Percentiles rank a stretch among this genome's conserved stretches.
phyloP scores from a whole-genome alignment of 2,888 invertebrate species.

The Seira sanloemensis region DNA sequence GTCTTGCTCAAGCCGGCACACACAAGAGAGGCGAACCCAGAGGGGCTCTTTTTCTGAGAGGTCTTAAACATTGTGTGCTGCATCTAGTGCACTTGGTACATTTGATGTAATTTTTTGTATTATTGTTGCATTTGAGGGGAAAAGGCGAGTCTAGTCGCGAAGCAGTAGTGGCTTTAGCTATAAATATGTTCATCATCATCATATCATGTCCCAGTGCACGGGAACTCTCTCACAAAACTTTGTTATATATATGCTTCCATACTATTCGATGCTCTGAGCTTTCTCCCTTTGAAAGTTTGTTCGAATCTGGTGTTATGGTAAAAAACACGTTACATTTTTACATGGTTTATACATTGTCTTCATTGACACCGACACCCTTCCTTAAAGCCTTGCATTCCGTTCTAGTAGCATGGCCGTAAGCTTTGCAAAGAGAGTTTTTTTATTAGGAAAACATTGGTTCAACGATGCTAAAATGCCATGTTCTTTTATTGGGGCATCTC shows the following conservation, averaged over 20 bases:
- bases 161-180: too few relatives aligned
- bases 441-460: slow-evolving; percentile 1
- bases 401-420: not conserved
- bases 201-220: not conserved
- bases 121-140: too few relatives aligned
- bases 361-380: slow-evolving; percentile 8
- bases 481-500: not conserved
- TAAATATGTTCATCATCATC: too few relatives aligned
- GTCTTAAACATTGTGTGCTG: too few relatives aligned
- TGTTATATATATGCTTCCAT: not conserved
- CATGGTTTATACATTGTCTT: not conserved
- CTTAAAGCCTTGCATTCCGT: not conserved
- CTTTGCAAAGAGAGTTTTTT: slow-evolving; percentile 5
- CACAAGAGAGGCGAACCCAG: too few relatives aligned
- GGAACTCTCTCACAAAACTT: not conserved
- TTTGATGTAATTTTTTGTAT: too few relatives aligned
- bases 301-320: not conserved
- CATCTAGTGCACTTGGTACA: too few relatives aligned
- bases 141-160: too few relatives aligned
- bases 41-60: too few relatives aligned
- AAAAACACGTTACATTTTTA: not conserved
- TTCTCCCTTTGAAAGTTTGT: not conserved
- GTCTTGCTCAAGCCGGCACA: too few relatives aligned
- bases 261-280: not conserved
- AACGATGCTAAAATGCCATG: not conserved